Conservation (phyloP, 1,140 invertebrate genomes). For the Phocides pigmalion region DNA sequence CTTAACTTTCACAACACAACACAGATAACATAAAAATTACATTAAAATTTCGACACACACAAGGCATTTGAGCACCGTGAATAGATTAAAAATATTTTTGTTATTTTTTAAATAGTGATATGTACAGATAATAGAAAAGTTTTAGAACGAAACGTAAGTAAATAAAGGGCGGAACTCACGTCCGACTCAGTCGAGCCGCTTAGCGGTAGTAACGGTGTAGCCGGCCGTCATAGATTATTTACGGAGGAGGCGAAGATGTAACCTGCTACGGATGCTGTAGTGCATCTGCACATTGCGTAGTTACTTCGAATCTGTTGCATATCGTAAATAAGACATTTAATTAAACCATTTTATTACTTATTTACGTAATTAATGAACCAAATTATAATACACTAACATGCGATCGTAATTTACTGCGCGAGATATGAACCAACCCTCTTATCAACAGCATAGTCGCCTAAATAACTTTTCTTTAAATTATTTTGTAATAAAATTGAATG, state of each 20-base stretch:
- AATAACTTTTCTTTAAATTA: too few species aligned
- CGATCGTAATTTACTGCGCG: too few species aligned
- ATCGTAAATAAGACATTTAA: too few species aligned
- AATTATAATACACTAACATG: too few species aligned
- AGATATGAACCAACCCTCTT: too few species aligned
- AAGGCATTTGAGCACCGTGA: constrained; percentile 43
- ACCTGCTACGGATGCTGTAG: constrained; percentile 6
- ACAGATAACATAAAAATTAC: constrained; percentile 36
- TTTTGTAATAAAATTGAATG: too few species aligned
- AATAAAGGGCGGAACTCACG: constrained; percentile 36
- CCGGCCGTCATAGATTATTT: constrained; percentile 34
- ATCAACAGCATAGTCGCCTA: too few species aligned
- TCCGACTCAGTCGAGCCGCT: constrained; percentile 45
- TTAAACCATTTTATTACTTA: too few species aligned
- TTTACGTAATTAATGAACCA: too few species aligned
- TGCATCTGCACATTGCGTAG: neutral
- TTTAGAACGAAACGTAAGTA: constrained; percentile 39
- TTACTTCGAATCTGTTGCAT: too few species aligned
- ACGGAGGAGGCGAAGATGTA: constrained; percentile 1
- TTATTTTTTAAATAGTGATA: constrained; percentile 26
- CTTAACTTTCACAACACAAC: constrained; percentile 38
- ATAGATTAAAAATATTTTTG: constrained; percentile 35
- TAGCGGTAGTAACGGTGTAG: constrained; percentile 43
- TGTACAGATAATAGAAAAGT: constrained; percentile 28
- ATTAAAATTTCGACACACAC: constrained; percentile 29